These are phyloP conservation scores for Centropyge bicolor DNA, from an alignment of 2,797 vertebrate species.

Conservation along the genomic window DNA sequence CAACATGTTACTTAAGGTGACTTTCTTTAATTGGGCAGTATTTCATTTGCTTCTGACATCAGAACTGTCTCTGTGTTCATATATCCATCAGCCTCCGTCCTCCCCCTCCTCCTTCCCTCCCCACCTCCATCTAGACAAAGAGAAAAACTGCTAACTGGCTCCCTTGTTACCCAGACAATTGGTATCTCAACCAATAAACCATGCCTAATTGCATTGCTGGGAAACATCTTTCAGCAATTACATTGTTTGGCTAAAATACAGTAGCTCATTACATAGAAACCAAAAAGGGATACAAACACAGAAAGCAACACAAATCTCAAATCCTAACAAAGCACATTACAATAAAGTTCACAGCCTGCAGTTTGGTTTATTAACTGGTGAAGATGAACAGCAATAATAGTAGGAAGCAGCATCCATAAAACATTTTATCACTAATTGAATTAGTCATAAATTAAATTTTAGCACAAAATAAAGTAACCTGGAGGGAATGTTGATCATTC, in stretches of 20 bases:
- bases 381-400: constrained; percentile 17
- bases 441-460: neutral
- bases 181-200: constrained; percentile 57
- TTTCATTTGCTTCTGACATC: constrained; percentile 24
- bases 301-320: constrained; percentile 29
- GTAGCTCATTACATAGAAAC: constrained; percentile 47
- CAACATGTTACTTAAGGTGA: constrained; percentile 4
- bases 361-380: constrained; percentile 11
- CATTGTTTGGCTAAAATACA: constrained; percentile 39
- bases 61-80: constrained; percentile 24
- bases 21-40: constrained; percentile 6
- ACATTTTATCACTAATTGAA: constrained; percentile 14
- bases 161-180: constrained; percentile 62
- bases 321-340: constrained; percentile 13
- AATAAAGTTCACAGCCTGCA: constrained; percentile 25
- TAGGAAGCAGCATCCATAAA: constrained; percentile 4
- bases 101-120: neutral
- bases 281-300: constrained; percentile 28
- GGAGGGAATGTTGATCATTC: too few species aligned
- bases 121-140: constrained; percentile 27
- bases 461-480: too few species aligned
- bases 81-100: constrained; percentile 19
- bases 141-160: constrained; percentile 45
- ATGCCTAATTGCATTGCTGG: constrained; percentile 57
- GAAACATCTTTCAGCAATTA: constrained; percentile 57